Percentiles rank a stretch among this genome's conserved stretches.
Evolutionary conservation across 2,113 vertebrate genomes (phyloP).

Genomic region (Hippocampus zosterae): DNA sequence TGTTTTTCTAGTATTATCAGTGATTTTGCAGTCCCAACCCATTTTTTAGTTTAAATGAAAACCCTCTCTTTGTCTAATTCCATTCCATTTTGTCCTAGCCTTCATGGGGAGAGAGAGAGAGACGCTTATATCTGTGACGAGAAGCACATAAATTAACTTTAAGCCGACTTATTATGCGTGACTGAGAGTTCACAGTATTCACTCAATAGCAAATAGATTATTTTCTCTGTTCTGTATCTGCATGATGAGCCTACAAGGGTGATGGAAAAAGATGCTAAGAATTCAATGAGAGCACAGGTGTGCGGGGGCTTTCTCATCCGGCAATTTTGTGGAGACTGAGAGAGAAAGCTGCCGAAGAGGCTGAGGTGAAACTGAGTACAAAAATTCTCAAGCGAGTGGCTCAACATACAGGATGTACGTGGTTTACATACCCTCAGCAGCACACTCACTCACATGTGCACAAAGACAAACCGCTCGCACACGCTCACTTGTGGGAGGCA

Average conservation of each 20-base stretch:
- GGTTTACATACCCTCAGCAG: constrained; percentile 54
- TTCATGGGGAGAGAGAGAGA: constrained; percentile 52
- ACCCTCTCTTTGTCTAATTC: constrained; percentile 54
- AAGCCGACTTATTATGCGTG: constrained; percentile 38
- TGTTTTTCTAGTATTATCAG: constrained; percentile 45
- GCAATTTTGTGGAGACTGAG: constrained; percentile 7
- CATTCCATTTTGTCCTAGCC: constrained; percentile 42
- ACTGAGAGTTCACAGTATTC: constrained; percentile 16
- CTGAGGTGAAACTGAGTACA: constrained; percentile 2
- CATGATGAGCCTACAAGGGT: not conserved
- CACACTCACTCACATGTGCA: constrained; percentile 21
- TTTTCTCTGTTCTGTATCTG: not conserved
- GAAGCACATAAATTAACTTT: constrained; percentile 30
- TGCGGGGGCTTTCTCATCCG: constrained; percentile 38
- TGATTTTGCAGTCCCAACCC: constrained; percentile 30
- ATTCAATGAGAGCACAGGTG: constrained; percentile 24
- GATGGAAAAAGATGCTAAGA: constrained; percentile 7
- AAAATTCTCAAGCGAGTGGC: constrained; percentile 72
- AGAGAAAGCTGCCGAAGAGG: constrained; percentile 22
- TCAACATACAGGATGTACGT: constrained; percentile 68
- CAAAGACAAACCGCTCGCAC: constrained; percentile 27
- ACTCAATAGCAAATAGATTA: constrained; percentile 7
- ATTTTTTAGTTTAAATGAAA: constrained; percentile 53
- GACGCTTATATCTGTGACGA: constrained; percentile 42
- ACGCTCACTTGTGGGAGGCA: constrained; percentile 40